Evolutionary conservation across 1,140 invertebrate species (phyloP), one percentile per base, ranked within the genome.

Genomic region (Oryctes rhinoceros): DNA sequence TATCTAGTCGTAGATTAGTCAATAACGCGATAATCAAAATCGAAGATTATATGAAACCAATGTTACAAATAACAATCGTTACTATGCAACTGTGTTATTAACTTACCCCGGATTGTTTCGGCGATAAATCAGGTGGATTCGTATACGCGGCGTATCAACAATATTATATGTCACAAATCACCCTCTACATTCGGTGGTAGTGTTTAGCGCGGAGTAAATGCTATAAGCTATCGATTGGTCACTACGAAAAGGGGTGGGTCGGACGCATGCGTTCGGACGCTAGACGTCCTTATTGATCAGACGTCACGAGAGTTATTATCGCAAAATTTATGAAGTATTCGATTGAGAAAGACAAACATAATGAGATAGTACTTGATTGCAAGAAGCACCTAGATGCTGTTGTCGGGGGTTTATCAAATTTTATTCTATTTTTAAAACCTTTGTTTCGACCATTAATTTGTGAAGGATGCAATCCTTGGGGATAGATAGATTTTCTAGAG

Each of bases 31-130:
- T 5, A 44, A 44, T 10, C 9, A 44, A 30, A 30, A 44, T 44
- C 39, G 39, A 7, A 44, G 5, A 10, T 10, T 44, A 7, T 44
- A 44, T 10, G 39, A 44, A 44, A 44, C 39, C 9, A 7, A 10
- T 7, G 92, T 96, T 76, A 90, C 90, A 71, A 74, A 74, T 24
- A 37, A 35, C 67, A 74, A 74, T 74, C 67, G 24, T 15, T 59
- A 59, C 18, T 59, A 59, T 59, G 53, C 53, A 59, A 59, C 18
- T 18, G 53, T 59, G 13, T 59, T 59, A 59, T 59, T 59, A 59
- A 59, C 53, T 59, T 59, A 59, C 53, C 53, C 53, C 13, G 15
- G 53, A 59, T 59, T 18, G 53, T 59, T 59, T 59, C 18, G 53
- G n/a, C 53, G 53, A 59, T 59, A 59, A 59, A 59, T 59, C 53